Evolutionary conservation across 2,888 invertebrate genomes (phyloP).

Genomic region (Cactoblastis cactorum): DNA sequence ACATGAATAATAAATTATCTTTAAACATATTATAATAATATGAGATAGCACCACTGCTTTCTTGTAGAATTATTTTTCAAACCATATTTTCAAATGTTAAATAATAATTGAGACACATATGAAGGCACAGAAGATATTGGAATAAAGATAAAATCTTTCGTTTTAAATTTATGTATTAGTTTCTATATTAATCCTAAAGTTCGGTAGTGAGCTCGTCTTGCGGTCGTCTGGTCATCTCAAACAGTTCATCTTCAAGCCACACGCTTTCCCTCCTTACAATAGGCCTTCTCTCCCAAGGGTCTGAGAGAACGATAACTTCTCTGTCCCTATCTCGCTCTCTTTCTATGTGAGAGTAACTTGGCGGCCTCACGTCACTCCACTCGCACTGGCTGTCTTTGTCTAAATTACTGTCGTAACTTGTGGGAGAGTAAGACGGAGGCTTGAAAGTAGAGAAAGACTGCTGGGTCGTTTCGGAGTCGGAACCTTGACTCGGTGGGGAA

Average conservation of each 20-base stretch:
- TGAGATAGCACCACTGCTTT: too few species aligned
- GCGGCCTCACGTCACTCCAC: slow-evolving; percentile 76
- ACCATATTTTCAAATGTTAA: too few species aligned
- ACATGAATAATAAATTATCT: too few species aligned
- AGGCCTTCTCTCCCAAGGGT: slow-evolving; percentile 72
- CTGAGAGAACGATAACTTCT: slow-evolving; percentile 64
- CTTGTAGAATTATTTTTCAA: too few species aligned
- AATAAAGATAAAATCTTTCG: background rate
- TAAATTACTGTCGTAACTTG: slow-evolving; percentile 69
- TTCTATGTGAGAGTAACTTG: slow-evolving; percentile 72
- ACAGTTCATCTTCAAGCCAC: slow-evolving; percentile 89
- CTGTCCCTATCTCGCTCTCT: slow-evolving; percentile 46
- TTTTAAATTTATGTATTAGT: background rate
- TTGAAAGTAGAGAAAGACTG: slow-evolving; percentile 75
- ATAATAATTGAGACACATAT: too few species aligned
- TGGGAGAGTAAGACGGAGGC: slow-evolving; percentile 72
- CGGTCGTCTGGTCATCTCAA: slow-evolving; percentile 90
- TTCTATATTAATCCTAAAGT: slow-evolving; percentile 68
- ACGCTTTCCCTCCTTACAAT: slow-evolving; percentile 78
- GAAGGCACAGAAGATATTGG: background rate
- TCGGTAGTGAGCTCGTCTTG: slow-evolving; percentile 94
- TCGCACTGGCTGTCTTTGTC: slow-evolving; percentile 74
- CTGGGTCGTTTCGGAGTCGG: slow-evolving; percentile 61
- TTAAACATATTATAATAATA: too few species aligned
- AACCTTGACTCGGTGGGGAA: slow-evolving; percentile 71